Evolutionary conservation across 2,113 vertebrate genomes (phyloP).

Genomic region (Lamprotornis superbus): DNA sequence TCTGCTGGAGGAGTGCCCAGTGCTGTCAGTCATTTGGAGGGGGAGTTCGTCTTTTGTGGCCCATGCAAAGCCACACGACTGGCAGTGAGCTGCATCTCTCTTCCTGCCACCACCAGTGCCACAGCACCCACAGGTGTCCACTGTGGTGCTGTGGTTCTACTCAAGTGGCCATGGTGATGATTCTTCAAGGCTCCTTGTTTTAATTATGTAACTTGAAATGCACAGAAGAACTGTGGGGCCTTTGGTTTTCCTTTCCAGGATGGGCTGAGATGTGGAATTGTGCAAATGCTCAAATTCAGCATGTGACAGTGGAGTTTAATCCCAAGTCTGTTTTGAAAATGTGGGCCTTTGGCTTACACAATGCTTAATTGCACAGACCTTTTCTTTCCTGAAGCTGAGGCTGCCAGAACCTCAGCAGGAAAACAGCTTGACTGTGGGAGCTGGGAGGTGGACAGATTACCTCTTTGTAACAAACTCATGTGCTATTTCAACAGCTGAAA

Average conservation of each 20-base stretch:
- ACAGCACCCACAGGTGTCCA: neutral
- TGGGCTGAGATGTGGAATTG: neutral
- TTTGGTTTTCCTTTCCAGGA: neutral
- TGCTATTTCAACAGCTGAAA: neutral
- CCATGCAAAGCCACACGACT: neutral
- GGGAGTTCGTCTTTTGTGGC: neutral
- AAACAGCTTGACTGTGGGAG: neutral
- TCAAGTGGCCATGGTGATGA: accelerated
- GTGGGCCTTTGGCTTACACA: neutral
- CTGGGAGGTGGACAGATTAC: neutral
- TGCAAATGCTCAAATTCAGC: neutral
- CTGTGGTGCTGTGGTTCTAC: neutral
- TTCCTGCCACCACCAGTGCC: neutral
- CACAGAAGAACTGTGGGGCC: neutral
- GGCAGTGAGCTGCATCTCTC: neutral
- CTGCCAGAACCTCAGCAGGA: neutral
- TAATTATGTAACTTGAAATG: neutral
- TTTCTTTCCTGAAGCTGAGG: neutral
- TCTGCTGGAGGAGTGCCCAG: neutral
- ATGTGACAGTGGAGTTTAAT: neutral
- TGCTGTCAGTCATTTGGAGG: neutral
- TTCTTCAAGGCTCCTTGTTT: neutral
- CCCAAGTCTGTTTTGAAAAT: neutral
- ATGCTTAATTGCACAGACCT: neutral
- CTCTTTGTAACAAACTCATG: neutral